These are phyloP conservation scores for Erynnis tages DNA, from an alignment of 2,888 invertebrate genomes.

Conservation along the genomic window DNA sequence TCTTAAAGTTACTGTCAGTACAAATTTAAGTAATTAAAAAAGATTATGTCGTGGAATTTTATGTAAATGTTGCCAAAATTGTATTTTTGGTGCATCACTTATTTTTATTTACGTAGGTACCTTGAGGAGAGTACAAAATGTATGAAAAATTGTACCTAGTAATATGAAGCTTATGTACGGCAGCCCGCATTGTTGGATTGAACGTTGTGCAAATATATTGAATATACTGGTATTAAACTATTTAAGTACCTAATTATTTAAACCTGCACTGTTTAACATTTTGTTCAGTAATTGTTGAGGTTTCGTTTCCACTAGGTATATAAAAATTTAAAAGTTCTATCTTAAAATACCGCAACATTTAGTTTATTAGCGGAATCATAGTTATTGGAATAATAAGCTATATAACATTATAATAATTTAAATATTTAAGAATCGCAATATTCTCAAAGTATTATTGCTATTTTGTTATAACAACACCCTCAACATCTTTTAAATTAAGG, in stretches of 20 bases:
- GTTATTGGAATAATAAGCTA: too few relatives aligned
- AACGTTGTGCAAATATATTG: slow-evolving; percentile 26
- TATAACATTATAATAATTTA: too few relatives aligned
- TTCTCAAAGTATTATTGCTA: slow-evolving; percentile 6
- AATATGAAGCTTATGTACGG: slow-evolving; percentile 34
- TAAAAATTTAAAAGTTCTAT: too few relatives aligned
- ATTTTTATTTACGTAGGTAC: slow-evolving; percentile 66
- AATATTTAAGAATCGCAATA: too few relatives aligned
- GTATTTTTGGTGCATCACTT: slow-evolving; percentile 70
- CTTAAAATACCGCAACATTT: too few relatives aligned
- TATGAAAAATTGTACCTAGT: slow-evolving; percentile 36
- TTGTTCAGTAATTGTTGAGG: not conserved
- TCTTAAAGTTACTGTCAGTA: slow-evolving; percentile 77
- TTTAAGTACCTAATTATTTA: slow-evolving; percentile 8
- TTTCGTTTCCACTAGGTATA: not conserved
- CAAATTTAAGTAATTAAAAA: slow-evolving; percentile 74
- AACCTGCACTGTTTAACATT: slow-evolving; percentile 7
- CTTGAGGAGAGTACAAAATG: slow-evolving; percentile 65
- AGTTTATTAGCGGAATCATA: too few relatives aligned
- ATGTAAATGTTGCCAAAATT: slow-evolving; percentile 77
- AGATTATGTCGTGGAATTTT: slow-evolving; percentile 57
- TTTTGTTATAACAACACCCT: too few relatives aligned
- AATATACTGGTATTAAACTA: too few relatives aligned
- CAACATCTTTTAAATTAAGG: too few relatives aligned
- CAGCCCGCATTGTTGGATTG: slow-evolving; percentile 40